Percentiles rank a stretch among this genome's conserved stretches.
Conservation (phyloP, 1,140 invertebrate genomes). For the Dendrolimus punctatus region DNA sequence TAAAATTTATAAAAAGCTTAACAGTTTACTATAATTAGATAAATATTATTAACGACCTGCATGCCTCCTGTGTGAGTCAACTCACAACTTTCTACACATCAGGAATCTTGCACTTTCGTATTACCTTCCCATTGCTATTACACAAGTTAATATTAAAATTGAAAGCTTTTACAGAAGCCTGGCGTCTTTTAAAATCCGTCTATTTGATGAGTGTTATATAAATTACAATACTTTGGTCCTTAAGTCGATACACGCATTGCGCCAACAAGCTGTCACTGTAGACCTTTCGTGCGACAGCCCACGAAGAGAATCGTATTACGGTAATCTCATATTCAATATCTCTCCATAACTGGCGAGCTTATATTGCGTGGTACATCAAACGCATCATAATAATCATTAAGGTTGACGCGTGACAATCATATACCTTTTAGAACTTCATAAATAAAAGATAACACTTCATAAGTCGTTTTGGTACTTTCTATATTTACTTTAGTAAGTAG, state of each 20-base stretch:
- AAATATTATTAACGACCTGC: too few relatives aligned
- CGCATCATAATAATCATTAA: constrained; percentile 12
- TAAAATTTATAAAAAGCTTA: too few relatives aligned
- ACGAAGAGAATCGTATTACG: constrained; percentile 4
- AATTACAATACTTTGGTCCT: constrained; percentile 7
- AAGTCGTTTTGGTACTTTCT: not conserved
- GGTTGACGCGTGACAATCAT: constrained; percentile 8
- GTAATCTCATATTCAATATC: constrained; percentile 9
- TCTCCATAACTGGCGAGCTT: constrained; percentile 11
- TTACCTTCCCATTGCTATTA: too few relatives aligned
- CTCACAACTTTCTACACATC: too few relatives aligned
- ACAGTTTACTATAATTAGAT: too few relatives aligned
- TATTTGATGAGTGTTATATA: too few relatives aligned
- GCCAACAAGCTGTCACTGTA: constrained; percentile 2
- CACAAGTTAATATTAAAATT: too few relatives aligned
- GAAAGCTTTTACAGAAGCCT: too few relatives aligned
- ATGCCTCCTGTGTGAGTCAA: too few relatives aligned
- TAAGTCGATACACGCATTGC: constrained; percentile 9
- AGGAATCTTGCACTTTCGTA: too few relatives aligned
- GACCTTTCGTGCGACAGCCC: constrained; percentile 7
- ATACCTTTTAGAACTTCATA: not conserved
- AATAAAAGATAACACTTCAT: constrained; percentile 2
- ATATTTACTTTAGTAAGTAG: not conserved
- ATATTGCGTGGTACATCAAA: constrained; percentile 9
- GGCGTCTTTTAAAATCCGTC: too few relatives aligned